A percentile compares a stretch with the other conserved stretches of the same genome.
phyloP scores from a whole-genome alignment of 1,140 invertebrate genomes.

The Diorhabda carinulata region DNA sequence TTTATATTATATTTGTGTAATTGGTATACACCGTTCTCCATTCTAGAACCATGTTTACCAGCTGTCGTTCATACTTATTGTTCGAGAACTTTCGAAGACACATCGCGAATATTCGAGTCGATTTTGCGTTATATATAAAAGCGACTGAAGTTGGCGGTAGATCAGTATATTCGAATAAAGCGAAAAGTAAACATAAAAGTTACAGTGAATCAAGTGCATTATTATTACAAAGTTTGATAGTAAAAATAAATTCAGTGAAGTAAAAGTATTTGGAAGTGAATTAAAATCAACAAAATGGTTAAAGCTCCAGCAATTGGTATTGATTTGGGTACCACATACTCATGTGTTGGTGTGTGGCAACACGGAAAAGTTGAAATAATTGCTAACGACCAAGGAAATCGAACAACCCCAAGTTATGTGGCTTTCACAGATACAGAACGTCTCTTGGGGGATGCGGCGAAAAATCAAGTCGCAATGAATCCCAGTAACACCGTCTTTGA shows the following conservation, averaged over 20 bases:
- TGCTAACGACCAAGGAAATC: constrained; percentile 90
- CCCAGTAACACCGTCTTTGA: constrained; percentile 81
- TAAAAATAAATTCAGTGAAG: not conserved
- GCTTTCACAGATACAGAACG: constrained; percentile 79
- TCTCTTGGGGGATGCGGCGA: constrained; percentile 59
- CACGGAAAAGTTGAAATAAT: constrained; percentile 91
- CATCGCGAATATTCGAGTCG: constrained; percentile 15
- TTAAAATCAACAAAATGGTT: constrained; percentile 26
- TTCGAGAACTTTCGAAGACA: not conserved
- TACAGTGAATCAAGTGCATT: not conserved
- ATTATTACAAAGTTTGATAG: not conserved
- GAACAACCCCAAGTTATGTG: constrained; percentile 88
- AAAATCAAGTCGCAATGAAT: constrained; percentile 72
- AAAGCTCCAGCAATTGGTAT: constrained; percentile 62
- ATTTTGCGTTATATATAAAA: constrained; percentile 13
- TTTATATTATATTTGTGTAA: no score
- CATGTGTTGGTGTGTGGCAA: constrained; percentile 78
- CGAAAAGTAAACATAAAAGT: not conserved
- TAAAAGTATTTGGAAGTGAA: constrained; percentile 1
- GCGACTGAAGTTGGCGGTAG: not conserved
- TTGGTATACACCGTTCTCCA: no score
- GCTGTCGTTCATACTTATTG: no score
- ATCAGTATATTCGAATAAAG: constrained; percentile 11
- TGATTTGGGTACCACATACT: constrained; percentile 76
- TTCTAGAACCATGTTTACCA: no score